Base-by-base conservation (phyloP, 2,797 vertebrate genomes). In the Perodicticus potto region DNA sequence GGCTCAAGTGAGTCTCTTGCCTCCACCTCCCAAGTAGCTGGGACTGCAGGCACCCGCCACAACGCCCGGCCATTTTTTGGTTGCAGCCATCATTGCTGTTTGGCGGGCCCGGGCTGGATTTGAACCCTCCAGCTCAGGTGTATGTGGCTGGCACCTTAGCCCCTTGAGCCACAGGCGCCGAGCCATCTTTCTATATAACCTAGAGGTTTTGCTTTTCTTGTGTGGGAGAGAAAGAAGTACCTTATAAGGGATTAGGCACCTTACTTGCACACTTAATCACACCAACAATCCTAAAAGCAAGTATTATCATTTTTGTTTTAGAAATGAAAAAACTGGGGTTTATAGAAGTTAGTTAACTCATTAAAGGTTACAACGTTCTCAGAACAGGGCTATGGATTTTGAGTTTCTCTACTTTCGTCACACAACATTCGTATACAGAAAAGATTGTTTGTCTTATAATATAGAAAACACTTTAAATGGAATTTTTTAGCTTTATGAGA, bases 391-490 rank as follows among this genome's bases (percentile, higher is more conserved):
- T 40, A 20, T 19, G 13, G 40, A 55, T 85, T 74, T 77, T 61
- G 49, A 84, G 59, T 13, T 63, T 94, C 57, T 89, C n/a, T 72
- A 67, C 27, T 86, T 89, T 95, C 94, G 23, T 80, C 82, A 7
- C 57, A 96, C 72, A 57, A 29, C 32, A 19, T 0, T 40, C 3
- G 13, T 45, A 63, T 7, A 32, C 10, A 37, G 27, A 12, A 27
- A 29, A 63, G 27, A 85, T 77, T 89, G 43, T 77, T 86, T 87
- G 34, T 65, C 74, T 85, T 82, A 72, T 5, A 37, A 5, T 69
- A 12, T 40, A 22, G 69, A 65, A 94, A 94, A 65, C n/a, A 55
- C 86, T 89, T 76, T 37, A 49, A 72, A 73, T 59, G 7, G 43
- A 81, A 34, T 76, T 29, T 74, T 81, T 61, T 70, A 61, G 27